Evolutionary conservation across 2,888 invertebrate genomes (phyloP).

Genomic region (Caenorhabditis sp.): DNA sequence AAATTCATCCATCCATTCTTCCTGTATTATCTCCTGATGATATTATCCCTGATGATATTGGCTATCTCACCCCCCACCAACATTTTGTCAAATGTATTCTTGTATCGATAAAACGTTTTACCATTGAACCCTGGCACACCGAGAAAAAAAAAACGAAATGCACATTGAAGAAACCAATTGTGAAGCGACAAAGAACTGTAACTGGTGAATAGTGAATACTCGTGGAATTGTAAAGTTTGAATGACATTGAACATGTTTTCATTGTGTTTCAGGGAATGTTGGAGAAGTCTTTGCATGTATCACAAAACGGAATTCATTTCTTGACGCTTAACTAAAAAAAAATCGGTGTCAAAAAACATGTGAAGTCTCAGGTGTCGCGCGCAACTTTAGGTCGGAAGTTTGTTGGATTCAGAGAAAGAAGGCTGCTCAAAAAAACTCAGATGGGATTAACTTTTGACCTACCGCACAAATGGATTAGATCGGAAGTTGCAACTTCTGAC

Average conservation of each 20-base stretch:
- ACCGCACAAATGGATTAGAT: too few relatives aligned
- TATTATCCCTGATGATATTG: slow-evolving; percentile 36
- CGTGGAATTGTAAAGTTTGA: slow-evolving; percentile 33
- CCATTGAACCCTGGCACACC: slow-evolving; percentile 26
- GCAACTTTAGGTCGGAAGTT: too few relatives aligned
- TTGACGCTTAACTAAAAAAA: too few relatives aligned
- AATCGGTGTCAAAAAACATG: too few relatives aligned
- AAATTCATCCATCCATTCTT: slow-evolving; percentile 12
- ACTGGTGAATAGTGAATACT: slow-evolving; percentile 49
- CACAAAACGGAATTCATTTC: too few relatives aligned
- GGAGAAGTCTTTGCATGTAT: not conserved
- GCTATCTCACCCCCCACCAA: not conserved
- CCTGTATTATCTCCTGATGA: slow-evolving; percentile 34
- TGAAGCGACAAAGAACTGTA: slow-evolving; percentile 33
- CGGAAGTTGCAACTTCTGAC: too few relatives aligned
- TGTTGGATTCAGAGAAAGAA: too few relatives aligned
- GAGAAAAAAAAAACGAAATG: slow-evolving; percentile 8
- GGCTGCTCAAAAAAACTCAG: too few relatives aligned
- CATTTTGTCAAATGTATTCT: slow-evolving; percentile 51
- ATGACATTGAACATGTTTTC: slow-evolving; percentile 35
- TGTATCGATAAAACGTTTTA: slow-evolving; percentile 58
- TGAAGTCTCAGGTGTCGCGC: too few relatives aligned
- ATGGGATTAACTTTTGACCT: too few relatives aligned
- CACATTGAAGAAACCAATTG: slow-evolving; percentile 12
- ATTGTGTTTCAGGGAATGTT: not conserved